Base-by-base conservation (phyloP, 2,888 invertebrate species). In the Sympetrum striolatum region DNA sequence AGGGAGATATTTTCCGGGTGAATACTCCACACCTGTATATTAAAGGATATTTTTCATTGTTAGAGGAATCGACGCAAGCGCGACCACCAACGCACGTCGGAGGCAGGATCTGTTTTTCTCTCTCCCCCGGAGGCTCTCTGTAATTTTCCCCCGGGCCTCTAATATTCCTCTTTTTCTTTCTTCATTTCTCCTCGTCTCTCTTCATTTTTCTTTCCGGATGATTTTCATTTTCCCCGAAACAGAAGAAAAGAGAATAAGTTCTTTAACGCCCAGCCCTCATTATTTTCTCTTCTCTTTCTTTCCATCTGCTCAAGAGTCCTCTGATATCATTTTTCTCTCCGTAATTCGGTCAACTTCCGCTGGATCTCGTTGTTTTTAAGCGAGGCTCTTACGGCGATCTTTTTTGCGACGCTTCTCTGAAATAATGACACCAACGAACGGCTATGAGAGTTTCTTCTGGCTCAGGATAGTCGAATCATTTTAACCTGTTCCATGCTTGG, bases 211-310 rank as follows among this genome's bases (percentile, higher is more conserved):
- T 37, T 22, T 73, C 25, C 73, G 53, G 53, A 18, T 53, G 53
- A 53, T 53, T 53, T 53, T 53, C 53, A n/a, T 73, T 31, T 73
- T 73, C 73, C 25, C 73, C 3, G 53, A 53, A 44, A 53, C 53
- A 18, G 53, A 53, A 18, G 53, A 18, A 53, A 53, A 53, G 18
- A 18, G 53, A 53, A 53, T 53, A 53, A 53, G 53, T 53, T 53
- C 18, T 25, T 73, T 73, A n/a, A 25, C 73, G n/a, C 73, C 31
- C 73, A 8, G 25, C 10, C 12, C 73, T 31, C 73, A n/a, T 73
- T 12, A 25, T 31, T 73, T 91, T 90, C 91, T 90, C 90, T 91
- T 91, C 73, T 90, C 91, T 90, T 80, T 91, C 90, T 60, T 81
- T 91, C 90, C 90, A 80, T 37, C 91, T 81, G 79, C 90, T 60